phyloP scores from a whole-genome alignment of 2,888 invertebrate species.

The Coleophora flavipennella region DNA sequence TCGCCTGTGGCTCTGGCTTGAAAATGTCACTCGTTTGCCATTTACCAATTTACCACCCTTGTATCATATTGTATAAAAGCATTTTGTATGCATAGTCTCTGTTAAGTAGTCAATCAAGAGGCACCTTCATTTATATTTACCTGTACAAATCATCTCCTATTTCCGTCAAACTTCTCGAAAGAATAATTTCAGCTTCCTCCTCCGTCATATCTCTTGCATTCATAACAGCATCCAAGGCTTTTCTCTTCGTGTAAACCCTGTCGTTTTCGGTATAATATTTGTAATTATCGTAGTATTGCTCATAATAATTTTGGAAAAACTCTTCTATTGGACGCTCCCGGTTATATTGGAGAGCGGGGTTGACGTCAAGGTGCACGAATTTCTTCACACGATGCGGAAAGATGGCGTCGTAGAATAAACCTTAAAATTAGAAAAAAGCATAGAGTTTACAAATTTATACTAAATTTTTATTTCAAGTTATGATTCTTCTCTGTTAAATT shows the following conservation, averaged over 20 bases:
- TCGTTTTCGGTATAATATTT: slow-evolving; percentile 25
- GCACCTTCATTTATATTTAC: slow-evolving; percentile 18
- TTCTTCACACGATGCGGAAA: slow-evolving; percentile 60
- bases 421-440: slow-evolving; percentile 24
- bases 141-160: slow-evolving; percentile 50
- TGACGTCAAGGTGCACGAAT: slow-evolving; percentile 46
- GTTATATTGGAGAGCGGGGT: slow-evolving; percentile 30
- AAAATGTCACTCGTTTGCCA: no score
- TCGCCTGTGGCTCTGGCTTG: no score
- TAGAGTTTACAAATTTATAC: no score
- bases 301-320: slow-evolving; percentile 40
- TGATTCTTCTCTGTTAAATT: no score
- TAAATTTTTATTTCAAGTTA: no score
- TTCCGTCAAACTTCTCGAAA: slow-evolving; percentile 54
- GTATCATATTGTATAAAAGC: no score
- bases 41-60: no score
- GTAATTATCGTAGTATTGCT: slow-evolving; percentile 38
- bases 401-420: slow-evolving; percentile 47
- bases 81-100: no score
- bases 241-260: slow-evolving; percentile 23
- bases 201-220: slow-evolving; percentile 47
- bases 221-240: slow-evolving; percentile 54
- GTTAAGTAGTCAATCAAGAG: no score
- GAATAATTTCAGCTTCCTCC: slow-evolving; percentile 57
- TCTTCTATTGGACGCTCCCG: slow-evolving; percentile 24